phyloP scores from a whole-genome alignment of 2,113 vertebrate genomes.

The Protobothrops mucrosquamatus region DNA sequence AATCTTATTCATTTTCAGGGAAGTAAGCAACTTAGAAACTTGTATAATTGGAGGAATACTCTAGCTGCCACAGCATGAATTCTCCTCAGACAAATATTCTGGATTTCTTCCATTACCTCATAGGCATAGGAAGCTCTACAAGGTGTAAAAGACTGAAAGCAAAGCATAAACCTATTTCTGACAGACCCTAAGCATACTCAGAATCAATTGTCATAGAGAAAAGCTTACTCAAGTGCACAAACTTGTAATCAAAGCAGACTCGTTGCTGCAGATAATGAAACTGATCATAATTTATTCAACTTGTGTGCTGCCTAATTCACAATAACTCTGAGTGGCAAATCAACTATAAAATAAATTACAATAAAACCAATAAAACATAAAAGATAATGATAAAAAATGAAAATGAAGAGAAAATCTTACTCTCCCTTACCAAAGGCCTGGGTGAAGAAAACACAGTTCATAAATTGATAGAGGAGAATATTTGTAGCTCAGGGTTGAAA shows the following conservation, averaged over 20 bases:
- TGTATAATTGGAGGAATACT: neutral
- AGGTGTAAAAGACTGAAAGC: neutral
- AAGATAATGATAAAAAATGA: neutral
- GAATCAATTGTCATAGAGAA: neutral
- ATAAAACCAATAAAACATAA: neutral
- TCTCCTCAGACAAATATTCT: neutral
- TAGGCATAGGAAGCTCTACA: neutral
- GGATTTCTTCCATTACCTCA: neutral
- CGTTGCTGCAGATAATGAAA: neutral
- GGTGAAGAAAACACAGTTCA: neutral
- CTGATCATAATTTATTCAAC: neutral
- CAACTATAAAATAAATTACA: neutral
- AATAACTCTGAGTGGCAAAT: neutral
- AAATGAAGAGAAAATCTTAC: neutral
- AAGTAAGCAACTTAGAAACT: neutral
- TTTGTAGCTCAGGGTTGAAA: neutral
- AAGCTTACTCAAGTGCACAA: neutral
- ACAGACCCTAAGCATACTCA: neutral
- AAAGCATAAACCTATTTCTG: neutral
- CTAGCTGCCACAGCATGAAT: neutral
- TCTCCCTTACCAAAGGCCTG: neutral
- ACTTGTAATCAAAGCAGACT: neutral
- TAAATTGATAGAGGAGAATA: neutral
- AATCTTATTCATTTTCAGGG: neutral
- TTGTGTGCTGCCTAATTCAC: neutral